Conservation (phyloP, 2,797 vertebrate species). For the Cynodonichthys magdalenae region DNA sequence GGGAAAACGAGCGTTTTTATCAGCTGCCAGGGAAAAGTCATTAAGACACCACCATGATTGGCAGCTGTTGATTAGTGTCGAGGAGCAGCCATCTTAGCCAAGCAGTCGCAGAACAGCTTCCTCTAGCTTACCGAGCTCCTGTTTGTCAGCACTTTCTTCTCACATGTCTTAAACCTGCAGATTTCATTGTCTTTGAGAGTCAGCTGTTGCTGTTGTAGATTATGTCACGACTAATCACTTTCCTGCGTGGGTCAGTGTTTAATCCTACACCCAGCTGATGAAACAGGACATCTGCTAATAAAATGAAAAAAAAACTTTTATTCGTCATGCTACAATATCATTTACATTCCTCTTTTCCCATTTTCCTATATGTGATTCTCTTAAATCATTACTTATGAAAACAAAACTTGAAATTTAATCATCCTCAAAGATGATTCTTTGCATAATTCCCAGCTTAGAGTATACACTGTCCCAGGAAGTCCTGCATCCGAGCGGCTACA, state of each 20-base stretch:
- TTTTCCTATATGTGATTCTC: not conserved
- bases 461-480: conserved; percentile 22
- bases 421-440: conserved; percentile 28
- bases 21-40: conserved; percentile 54
- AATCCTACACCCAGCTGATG: conserved; percentile 21
- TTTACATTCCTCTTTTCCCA: conserved; percentile 2
- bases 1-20: conserved; percentile 28
- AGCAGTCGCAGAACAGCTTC: conserved; percentile 41
- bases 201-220: conserved; percentile 25
- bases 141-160: conserved; percentile 16
- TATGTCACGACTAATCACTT: conserved; percentile 35
- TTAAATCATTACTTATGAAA: not conserved
- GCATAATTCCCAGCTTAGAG: conserved; percentile 49
- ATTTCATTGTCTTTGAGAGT: conserved; percentile 21
- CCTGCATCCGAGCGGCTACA: conserved; percentile 24
- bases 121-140: conserved; percentile 19
- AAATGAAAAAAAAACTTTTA: not conserved
- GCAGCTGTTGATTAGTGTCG: conserved; percentile 51
- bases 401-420: conserved; percentile 36
- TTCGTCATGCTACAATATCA: not conserved
- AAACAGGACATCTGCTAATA: not conserved
- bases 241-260: conserved; percentile 3
- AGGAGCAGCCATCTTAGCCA: conserved; percentile 40
- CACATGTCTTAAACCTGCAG: not conserved
- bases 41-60: conserved; percentile 41